phyloP scores from a whole-genome alignment of 2,797 vertebrate genomes.

The Bovichtus variegatus region DNA sequence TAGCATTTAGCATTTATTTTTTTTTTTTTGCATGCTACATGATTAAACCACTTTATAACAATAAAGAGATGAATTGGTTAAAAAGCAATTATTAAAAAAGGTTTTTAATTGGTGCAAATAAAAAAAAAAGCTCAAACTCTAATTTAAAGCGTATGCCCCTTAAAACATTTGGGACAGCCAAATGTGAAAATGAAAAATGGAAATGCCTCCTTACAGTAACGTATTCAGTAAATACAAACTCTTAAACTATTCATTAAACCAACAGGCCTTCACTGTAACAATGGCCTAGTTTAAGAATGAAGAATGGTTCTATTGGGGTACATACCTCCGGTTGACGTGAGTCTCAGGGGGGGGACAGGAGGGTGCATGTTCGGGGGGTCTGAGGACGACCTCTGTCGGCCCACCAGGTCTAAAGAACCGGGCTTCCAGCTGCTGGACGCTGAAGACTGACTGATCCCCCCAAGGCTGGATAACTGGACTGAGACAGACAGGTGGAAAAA shows the following conservation, averaged over 20 bases:
- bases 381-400: conserved; percentile 96
- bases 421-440: conserved; percentile 92
- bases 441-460: conserved; percentile 87
- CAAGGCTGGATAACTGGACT: conserved; percentile 90
- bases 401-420: conserved; percentile 89
- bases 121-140: neutral
- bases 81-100: neutral
- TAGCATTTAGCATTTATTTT: too few species aligned
- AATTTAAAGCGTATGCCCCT: neutral
- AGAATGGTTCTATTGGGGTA: neutral
- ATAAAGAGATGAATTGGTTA: neutral
- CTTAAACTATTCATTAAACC: neutral
- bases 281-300: neutral
- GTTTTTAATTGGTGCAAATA: neutral
- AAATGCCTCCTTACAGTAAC: neutral
- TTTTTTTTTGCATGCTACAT: neutral
- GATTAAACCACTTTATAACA: neutral
- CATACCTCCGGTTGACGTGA: conserved; percentile 94
- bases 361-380: conserved; percentile 99
- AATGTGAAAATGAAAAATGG: conserved; percentile 1
- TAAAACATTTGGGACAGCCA: neutral
- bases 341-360: conserved; percentile 89
- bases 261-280: neutral
- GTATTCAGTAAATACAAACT: neutral
- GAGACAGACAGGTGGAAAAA: conserved; percentile 23